Evolutionary conservation across 2,797 vertebrate species (phyloP).

Genomic region (Melanotaenia trifasciata): DNA sequence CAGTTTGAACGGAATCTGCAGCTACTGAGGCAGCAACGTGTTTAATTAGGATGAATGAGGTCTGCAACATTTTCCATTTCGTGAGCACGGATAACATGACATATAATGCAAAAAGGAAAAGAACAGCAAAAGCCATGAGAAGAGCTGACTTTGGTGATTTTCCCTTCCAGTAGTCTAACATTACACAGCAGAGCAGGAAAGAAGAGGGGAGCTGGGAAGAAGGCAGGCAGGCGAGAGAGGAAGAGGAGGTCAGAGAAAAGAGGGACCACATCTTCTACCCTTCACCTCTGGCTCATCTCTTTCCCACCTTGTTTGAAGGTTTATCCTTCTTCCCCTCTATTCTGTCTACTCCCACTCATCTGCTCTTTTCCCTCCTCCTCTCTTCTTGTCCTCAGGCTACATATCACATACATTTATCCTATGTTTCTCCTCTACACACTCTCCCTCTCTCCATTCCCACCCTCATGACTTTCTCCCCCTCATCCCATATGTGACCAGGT

Average conservation of each 20-base stretch:
- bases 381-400: slow-evolving; percentile 65
- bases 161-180: slow-evolving; percentile 62
- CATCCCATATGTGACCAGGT: slow-evolving; percentile 37
- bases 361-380: slow-evolving; percentile 39
- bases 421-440: slow-evolving; percentile 59
- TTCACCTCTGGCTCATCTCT: slow-evolving; percentile 56
- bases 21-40: slow-evolving; percentile 52
- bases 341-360: slow-evolving; percentile 33
- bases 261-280: slow-evolving; percentile 45
- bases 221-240: slow-evolving; percentile 10
- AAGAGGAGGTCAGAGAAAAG: slow-evolving; percentile 42
- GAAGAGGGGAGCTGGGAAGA: slow-evolving; percentile 16
- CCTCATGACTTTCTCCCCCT: slow-evolving; percentile 60
- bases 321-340: slow-evolving; percentile 43
- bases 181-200: slow-evolving; percentile 54
- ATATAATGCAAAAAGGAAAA: slow-evolving; percentile 49
- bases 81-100: slow-evolving; percentile 60
- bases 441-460: slow-evolving; percentile 24
- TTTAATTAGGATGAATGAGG: slow-evolving; percentile 68
- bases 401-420: slow-evolving; percentile 68
- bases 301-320: slow-evolving; percentile 56
- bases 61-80: slow-evolving; percentile 61
- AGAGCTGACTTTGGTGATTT: slow-evolving; percentile 73
- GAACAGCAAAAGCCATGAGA: slow-evolving; percentile 55
- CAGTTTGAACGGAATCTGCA: slow-evolving; percentile 45